A percentile compares a stretch with the other conserved stretches of the same genome.
phyloP scores from a whole-genome alignment of 2,113 vertebrate species.

The Isurus oxyrinchus region DNA sequence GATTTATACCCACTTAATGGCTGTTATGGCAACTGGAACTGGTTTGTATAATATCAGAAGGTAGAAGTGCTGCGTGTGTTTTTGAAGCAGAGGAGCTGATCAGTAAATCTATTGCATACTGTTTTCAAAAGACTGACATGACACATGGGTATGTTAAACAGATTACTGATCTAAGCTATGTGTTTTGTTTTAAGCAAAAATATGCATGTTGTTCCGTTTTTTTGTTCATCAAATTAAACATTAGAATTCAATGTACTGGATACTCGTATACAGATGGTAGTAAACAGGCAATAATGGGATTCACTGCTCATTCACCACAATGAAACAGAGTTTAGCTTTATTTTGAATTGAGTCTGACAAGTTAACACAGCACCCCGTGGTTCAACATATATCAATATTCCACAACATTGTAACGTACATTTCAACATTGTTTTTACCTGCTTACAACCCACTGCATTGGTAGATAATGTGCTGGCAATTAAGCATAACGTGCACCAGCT shows the following conservation, averaged over 20 bases:
- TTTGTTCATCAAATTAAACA: neutral
- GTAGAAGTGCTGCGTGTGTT: neutral
- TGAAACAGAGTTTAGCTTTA: neutral
- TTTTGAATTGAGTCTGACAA: neutral
- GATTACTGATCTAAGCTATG: neutral
- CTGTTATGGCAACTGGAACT: slow-evolving; percentile 13
- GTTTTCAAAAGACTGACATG: neutral
- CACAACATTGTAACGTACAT: neutral
- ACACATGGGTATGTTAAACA: neutral
- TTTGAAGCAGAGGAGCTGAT: neutral
- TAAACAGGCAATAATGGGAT: neutral
- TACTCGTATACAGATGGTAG: neutral
- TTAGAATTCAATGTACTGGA: neutral
- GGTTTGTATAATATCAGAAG: slow-evolving; percentile 13
- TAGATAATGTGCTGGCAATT: neutral
- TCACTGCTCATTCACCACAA: neutral
- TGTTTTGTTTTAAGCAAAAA: neutral
- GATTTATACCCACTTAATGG: slow-evolving; percentile 1
- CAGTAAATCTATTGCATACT: too few relatives aligned
- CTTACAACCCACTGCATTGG: neutral
- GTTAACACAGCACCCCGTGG: neutral
- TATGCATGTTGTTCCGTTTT: neutral
- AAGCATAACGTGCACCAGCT: neutral
- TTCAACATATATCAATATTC: neutral
- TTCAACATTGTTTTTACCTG: neutral